These are phyloP conservation scores for Pseudomyrmex concolor DNA, from an alignment of 1,140 invertebrate species.

Conservation along the genomic window DNA sequence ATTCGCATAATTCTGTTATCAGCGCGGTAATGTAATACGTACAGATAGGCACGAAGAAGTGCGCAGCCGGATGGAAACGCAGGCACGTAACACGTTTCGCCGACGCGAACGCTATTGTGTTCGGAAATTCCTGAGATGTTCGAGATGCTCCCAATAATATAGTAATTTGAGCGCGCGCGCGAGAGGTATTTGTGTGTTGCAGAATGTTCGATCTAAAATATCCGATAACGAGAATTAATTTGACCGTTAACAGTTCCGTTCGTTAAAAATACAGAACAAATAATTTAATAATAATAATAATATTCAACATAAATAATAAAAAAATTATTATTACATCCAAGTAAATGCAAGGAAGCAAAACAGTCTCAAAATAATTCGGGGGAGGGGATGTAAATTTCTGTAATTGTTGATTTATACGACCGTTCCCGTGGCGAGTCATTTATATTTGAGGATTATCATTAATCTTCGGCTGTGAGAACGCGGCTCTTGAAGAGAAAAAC, in stretches of 20 bases:
- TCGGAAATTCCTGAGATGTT: neutral
- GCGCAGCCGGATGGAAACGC: neutral
- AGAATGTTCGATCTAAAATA: neutral
- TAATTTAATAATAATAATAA: too few relatives aligned
- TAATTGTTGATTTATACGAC: neutral
- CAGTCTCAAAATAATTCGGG: too few relatives aligned
- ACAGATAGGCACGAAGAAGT: slow-evolving; percentile 39
- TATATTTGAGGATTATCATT: slow-evolving; percentile 15
- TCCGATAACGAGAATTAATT: neutral
- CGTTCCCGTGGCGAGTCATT: neutral
- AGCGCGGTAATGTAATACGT: slow-evolving; percentile 39
- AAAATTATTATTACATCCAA: too few relatives aligned
- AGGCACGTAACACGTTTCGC: neutral
- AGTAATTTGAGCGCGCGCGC: neutral
- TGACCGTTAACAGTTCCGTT: neutral
- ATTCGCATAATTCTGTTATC: slow-evolving; percentile 51
- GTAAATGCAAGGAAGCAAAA: too few relatives aligned
- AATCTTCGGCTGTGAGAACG: neutral
- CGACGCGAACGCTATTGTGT: slow-evolving; percentile 14
- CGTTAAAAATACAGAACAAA: neutral
- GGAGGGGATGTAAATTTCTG: neutral
- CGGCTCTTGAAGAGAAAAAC: neutral
- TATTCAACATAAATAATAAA: too few relatives aligned
- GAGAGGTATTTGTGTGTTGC: neutral
- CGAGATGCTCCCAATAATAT: neutral